Percentiles rank a stretch among this genome's conserved stretches.
These are phyloP conservation scores for Neotoma lepida DNA, from an alignment of 2,113 vertebrate genomes.

Conservation along the genomic window DNA sequence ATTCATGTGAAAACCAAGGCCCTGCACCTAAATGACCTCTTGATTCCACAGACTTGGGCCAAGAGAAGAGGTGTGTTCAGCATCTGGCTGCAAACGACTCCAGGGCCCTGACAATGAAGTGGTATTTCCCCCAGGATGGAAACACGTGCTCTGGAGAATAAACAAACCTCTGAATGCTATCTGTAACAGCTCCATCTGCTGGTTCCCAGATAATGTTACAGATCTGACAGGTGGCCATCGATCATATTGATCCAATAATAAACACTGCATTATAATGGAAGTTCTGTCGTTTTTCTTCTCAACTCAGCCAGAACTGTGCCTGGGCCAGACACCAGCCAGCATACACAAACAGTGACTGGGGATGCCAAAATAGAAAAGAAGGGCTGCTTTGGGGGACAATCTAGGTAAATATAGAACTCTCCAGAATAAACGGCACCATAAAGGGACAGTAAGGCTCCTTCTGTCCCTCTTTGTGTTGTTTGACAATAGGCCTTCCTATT, in stretches of 20 bases:
- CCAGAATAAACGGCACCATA: slow-evolving; percentile 53
- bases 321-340: slow-evolving; percentile 47
- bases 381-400: slow-evolving; percentile 26
- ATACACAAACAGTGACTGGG: slow-evolving; percentile 37
- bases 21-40: slow-evolving; percentile 26
- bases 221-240: slow-evolving; percentile 81
- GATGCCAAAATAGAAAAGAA: slow-evolving; percentile 27
- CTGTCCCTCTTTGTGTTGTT: slow-evolving; percentile 9
- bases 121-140: slow-evolving; percentile 65
- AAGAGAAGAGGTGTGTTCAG: slow-evolving; percentile 56
- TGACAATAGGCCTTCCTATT: slow-evolving; percentile 14
- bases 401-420: slow-evolving; percentile 21
- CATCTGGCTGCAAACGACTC: slow-evolving; percentile 69
- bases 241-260: slow-evolving; percentile 82
- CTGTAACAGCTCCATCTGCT: slow-evolving; percentile 83
- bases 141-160: slow-evolving; percentile 69
- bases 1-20: background rate
- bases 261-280: slow-evolving; percentile 77
- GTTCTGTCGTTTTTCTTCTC: slow-evolving; percentile 75
- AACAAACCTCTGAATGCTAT: slow-evolving; percentile 81
- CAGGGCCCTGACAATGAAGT: slow-evolving; percentile 60
- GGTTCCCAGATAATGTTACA: slow-evolving; percentile 83
- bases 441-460: background rate
- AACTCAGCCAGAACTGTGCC: slow-evolving; percentile 75
- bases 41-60: background rate